Evolutionary conservation across 53 echinoderm and acorn worm genomes (phyloP), one percentile per base, ranked within the genome.

Genomic region (Temnopleurus reevesii): DNA sequence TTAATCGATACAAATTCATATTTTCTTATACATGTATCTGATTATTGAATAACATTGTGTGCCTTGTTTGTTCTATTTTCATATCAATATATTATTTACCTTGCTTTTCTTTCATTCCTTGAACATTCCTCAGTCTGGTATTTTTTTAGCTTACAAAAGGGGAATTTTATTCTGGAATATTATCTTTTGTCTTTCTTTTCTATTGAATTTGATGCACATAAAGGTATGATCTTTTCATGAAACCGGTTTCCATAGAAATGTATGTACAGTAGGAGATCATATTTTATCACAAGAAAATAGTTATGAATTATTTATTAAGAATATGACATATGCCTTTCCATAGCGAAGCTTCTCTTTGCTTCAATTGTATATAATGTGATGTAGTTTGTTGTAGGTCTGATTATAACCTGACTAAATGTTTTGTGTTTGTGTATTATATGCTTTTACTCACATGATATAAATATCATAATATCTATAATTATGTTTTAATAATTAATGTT

Each of bases 261-360:
- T 41, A 19, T 8, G 6, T 41, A 19, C 5, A 41, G 41, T 71
- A 71, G 71, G 41, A 41, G 41, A 36, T 4, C 19, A 1, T n/a
- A n/a, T 41, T 38, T 66, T 36, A 4, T 71, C 8, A 21, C 41
- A 38, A 27, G 19, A 71, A 71, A 13, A 55, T 55, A 56, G 28
- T 71, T 71, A 41, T 21, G 23, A 36, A 71, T 71, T 71, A 71
- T 71, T 71, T 71, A 71, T 71, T 71, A 71, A 71, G n/a, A n/a
- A 41, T 8, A 25, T 71, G 36, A 71, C 23, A 7, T 19, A 41
- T 71, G 10, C 21, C n/a, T 43, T 71, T 71, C 8, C 18, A 71
- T 7, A 41, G 38, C 36, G 41, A 41, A 1, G 2, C 9, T 38
- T 10, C 30, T 21, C 27, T 4, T 71, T 38, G 36, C 6, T 38